Evolutionary conservation across 2,113 vertebrate species (phyloP).

Genomic region (Hyperoodon ampullatus): DNA sequence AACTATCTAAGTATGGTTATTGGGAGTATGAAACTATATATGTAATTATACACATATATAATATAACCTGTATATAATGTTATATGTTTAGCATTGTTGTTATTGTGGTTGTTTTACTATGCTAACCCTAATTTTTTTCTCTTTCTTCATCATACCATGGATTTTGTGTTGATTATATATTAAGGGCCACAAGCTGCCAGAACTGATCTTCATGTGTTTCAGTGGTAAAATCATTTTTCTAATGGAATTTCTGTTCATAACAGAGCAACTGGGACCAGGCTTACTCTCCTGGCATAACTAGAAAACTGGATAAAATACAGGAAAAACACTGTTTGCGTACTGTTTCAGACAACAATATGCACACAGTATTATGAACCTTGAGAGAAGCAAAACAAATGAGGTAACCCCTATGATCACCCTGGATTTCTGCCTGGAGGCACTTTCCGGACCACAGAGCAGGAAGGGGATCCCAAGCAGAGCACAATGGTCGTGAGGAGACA

Average conservation of each 20-base stretch:
- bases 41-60: background rate
- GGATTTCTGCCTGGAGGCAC: background rate
- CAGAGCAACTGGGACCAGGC: background rate
- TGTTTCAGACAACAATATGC: background rate
- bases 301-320: background rate
- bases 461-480: background rate
- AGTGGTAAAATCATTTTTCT: slow-evolving; percentile 27
- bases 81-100: background rate
- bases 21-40: background rate
- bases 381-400: slow-evolving; percentile 6
- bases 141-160: background rate
- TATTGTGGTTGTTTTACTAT: background rate
- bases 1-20: background rate
- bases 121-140: background rate
- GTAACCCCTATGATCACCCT: background rate
- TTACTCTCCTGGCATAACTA: background rate
- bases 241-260: background rate
- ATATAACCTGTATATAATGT: background rate
- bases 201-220: background rate
- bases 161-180: background rate
- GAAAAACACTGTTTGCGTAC: background rate
- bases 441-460: background rate
- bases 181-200: background rate
- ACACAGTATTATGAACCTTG: background rate
- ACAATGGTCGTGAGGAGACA: background rate